Conservation (phyloP, 37 sponge, comb jelly and placozoan genomes). For the Geodia barretti region DNA sequence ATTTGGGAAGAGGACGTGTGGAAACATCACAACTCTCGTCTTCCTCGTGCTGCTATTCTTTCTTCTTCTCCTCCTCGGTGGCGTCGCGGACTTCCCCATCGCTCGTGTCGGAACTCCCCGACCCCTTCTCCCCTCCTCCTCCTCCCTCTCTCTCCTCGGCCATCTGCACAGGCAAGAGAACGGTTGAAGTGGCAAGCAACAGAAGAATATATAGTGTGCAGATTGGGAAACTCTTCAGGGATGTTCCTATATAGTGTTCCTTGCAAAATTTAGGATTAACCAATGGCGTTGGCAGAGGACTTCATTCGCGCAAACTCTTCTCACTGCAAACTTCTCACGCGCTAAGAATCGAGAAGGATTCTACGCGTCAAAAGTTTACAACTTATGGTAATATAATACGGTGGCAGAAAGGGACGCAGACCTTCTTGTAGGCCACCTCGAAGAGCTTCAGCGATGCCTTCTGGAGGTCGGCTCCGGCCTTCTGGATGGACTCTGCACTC, state of each 20-base stretch:
- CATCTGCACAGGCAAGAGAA: conserved; percentile 14
- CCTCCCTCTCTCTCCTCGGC: conserved; percentile 41
- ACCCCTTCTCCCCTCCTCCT: not conserved
- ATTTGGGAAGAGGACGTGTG: no score
- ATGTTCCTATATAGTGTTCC: not conserved
- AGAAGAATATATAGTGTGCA: not conserved
- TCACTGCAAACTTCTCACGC: no score
- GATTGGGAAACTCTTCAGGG: not conserved
- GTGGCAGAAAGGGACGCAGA: conserved; percentile 2
- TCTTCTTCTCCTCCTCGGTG: conserved; percentile 44
- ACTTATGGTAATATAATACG: no score
- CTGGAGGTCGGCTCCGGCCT: conserved; percentile 80
- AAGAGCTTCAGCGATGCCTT: conserved; percentile 96
- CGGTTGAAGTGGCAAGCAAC: no score
- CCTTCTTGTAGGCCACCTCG: conserved; percentile 97
- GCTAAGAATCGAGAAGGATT: no score
- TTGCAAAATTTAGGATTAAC: not conserved
- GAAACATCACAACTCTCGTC: no score
- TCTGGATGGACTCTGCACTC: conserved; percentile 77
- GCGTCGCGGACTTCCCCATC: conserved; percentile 84
- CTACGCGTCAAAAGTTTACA: no score
- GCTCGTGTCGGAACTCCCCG: conserved; percentile 31
- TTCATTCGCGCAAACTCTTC: not conserved
- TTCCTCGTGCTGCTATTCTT: no score
- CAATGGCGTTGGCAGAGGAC: not conserved